A percentile compares a stretch with the other conserved stretches of the same genome.
Conservation (phyloP, 2,888 invertebrate species). For the Carterocephalus palaemon region DNA sequence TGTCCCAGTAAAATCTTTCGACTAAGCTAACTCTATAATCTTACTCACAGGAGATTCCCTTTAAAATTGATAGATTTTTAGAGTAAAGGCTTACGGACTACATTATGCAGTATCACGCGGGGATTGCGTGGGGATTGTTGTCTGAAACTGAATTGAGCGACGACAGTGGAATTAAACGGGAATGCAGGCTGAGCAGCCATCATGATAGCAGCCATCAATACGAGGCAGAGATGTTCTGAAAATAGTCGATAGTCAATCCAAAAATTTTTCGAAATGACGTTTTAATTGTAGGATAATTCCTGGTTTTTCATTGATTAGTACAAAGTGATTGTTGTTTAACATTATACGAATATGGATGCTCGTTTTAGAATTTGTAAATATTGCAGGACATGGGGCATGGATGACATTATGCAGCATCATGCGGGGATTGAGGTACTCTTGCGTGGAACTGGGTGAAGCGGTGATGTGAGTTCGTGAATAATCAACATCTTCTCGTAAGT, state of each 20-base stretch:
- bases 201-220: slow-evolving; percentile 7
- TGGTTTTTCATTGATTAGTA: too few relatives aligned
- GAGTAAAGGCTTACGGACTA: slow-evolving; percentile 19
- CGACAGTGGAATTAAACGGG: slow-evolving; percentile 16
- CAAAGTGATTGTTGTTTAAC: too few relatives aligned
- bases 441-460: slow-evolving; percentile 71
- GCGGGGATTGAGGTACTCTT: slow-evolving; percentile 73
- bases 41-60: slow-evolving; percentile 7
- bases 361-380: slow-evolving; percentile 1
- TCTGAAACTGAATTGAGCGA: slow-evolving; percentile 14
- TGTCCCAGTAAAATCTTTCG: too few relatives aligned
- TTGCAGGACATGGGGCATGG: background rate
- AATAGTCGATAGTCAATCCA: too few relatives aligned
- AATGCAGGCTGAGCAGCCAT: slow-evolving; percentile 6
- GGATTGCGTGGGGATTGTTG: slow-evolving; percentile 24
- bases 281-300: too few relatives aligned
- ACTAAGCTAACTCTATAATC: slow-evolving; percentile 2
- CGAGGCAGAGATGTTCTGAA: too few relatives aligned
- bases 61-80: slow-evolving; percentile 24
- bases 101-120: slow-evolving; percentile 69
- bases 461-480: slow-evolving; percentile 52
- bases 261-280: background rate
- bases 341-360: too few relatives aligned
- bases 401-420: slow-evolving; percentile 73
- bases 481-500: slow-evolving; percentile 30